Percentiles rank a stretch among this genome's conserved stretches.
These are phyloP conservation scores for Xylocampa areola DNA, from an alignment of 2,888 invertebrate genomes.

Conservation along the genomic window DNA sequence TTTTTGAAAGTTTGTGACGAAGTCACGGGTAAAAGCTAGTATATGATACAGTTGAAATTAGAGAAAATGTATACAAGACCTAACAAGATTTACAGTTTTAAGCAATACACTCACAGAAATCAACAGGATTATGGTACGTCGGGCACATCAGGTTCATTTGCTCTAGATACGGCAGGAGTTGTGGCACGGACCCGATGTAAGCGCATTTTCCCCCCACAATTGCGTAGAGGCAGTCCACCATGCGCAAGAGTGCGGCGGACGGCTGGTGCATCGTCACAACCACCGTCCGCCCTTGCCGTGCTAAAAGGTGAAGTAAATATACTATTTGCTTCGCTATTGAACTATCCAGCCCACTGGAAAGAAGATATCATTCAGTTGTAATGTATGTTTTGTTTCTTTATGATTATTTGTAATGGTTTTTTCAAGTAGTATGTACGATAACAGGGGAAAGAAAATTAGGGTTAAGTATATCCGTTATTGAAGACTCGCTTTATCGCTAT, in stretches of 20 bases:
- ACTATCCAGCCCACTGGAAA: constrained; percentile 83
- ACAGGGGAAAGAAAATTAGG: no score
- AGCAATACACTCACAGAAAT: constrained; percentile 92
- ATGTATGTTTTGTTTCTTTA: constrained; percentile 1
- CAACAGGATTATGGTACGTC: constrained; percentile 97
- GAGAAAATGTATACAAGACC: no score
- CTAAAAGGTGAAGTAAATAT: constrained; percentile 94
- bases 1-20: no score
- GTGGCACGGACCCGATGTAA: constrained; percentile 94
- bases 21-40: no score
- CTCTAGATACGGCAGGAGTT: constrained; percentile 94
- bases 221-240: constrained; percentile 97
- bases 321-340: constrained; percentile 95
- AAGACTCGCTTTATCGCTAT: no score
- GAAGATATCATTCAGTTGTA: constrained; percentile 44
- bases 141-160: constrained; percentile 94
- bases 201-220: constrained; percentile 94
- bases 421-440: no score
- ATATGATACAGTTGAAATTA: no score
- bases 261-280: constrained; percentile 98
- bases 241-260: constrained; percentile 94
- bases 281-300: constrained; percentile 95
- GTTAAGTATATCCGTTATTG: no score
- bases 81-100: no score
- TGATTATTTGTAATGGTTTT: neutral